Evolutionary conservation across 2,797 vertebrate genomes (phyloP), one percentile per base, ranked within the genome.

Genomic region (Enteromius fasciolatus): DNA sequence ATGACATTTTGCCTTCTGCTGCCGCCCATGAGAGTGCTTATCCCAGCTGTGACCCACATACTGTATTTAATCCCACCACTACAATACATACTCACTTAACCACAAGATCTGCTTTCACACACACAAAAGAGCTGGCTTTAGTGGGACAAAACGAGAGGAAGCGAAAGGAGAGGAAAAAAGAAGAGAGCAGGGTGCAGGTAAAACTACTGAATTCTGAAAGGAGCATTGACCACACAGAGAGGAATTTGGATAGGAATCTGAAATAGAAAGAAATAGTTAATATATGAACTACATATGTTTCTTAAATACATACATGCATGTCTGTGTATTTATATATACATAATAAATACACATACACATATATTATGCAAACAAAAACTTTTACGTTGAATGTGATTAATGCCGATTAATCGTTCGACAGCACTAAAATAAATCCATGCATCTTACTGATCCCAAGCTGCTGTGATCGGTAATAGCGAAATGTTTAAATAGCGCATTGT

Each of bases 21-120:
- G 76, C 85, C 39, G 15, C 20, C 61, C 48, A 25, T 44, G 7
- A 70, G 20, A 61, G 83, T n/a, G 52, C 72, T 75, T 84, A 73
- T 79, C 70, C 70, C 70, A 85, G 81, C 75, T 85, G 82, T 85
- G 88, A 85, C 88, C 84, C 85, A 87, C 78, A 84, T 86, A 81
- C 66, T 72, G 74, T 66, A 72, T 72, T 84, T 87, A 87, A 87
- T 87, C 84, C 82, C 23, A 59, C 52, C 15, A 76, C 41, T 28
- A 85, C 78, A 83, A 78, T 83, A 57, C 20, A 18, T 44, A 76
- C 36, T 5, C 72, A 83, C 69, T 86, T 86, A 76, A 83, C 61
- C 66, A 28, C 68, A 77, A 84, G 72, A 87, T 87, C 59, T 72
- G 14, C 39, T 84, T 83, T 83, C 82, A 83, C 59, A 80, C 1